A percentile compares a stretch with the other conserved stretches of the same genome.
phyloP scores from a whole-genome alignment of 1,140 invertebrate species.

The Drosophila subpulchrella region DNA sequence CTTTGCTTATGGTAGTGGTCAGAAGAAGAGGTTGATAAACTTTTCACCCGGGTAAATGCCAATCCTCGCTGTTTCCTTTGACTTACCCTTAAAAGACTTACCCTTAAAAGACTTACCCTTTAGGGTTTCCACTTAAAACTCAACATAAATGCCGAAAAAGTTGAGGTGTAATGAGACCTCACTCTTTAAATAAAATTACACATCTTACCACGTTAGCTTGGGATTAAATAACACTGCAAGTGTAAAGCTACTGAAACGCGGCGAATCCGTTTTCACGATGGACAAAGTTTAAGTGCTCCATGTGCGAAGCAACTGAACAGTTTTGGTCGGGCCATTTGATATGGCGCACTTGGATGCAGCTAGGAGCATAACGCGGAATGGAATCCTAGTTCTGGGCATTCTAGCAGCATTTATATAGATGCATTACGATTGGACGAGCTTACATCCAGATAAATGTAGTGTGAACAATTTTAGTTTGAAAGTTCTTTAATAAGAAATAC shows the following conservation, averaged over 20 bases:
- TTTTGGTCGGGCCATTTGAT: not conserved
- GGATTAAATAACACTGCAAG: conserved; percentile 55
- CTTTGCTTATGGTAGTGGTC: conserved; percentile 45
- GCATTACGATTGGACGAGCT: conserved; percentile 1
- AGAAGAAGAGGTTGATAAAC: conserved; percentile 14
- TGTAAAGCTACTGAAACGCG: not conserved
- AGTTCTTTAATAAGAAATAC: too few relatives aligned
- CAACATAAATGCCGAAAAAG: conserved; percentile 13
- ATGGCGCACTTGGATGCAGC: not conserved
- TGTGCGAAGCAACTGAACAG: not conserved
- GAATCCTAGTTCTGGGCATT: conserved; percentile 42
- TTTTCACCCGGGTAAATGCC: conserved; percentile 31
- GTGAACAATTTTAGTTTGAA: too few relatives aligned
- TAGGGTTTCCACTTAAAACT: conserved; percentile 36
- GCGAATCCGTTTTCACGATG: not conserved
- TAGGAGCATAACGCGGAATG: conserved; percentile 34
- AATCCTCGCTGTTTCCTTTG: conserved; percentile 10
- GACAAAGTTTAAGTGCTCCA: not conserved
- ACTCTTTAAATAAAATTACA: conserved; percentile 59
- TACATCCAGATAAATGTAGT: not conserved
- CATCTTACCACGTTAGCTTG: conserved; percentile 60
- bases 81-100: conserved; percentile 35
- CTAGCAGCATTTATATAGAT: conserved; percentile 44
- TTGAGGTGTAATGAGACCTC: conserved; percentile 33
- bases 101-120: conserved; percentile 16